These are phyloP conservation scores for Ispidina picta DNA, from an alignment of 2,797 vertebrate species.

Conservation along the genomic window DNA sequence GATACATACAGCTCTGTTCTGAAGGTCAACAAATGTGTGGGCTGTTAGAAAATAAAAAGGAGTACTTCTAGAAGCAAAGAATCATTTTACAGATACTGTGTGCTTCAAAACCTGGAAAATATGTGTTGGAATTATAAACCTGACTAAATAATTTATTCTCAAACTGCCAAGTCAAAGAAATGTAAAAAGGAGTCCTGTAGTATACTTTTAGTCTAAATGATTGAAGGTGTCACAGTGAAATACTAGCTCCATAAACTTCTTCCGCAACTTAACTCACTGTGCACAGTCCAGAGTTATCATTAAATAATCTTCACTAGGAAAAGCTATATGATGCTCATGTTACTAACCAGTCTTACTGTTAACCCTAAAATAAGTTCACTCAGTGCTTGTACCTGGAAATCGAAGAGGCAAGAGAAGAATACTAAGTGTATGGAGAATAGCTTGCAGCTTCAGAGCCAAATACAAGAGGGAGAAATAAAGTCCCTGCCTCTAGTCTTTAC, in stretches of 20 bases:
- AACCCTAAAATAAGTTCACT: background rate
- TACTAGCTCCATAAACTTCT: background rate
- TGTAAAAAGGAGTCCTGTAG: background rate
- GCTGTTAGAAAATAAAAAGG: background rate
- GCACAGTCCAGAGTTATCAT: background rate
- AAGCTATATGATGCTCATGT: background rate
- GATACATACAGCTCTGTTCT: background rate
- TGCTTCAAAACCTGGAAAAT: background rate
- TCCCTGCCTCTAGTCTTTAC: background rate
- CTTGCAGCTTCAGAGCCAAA: background rate
- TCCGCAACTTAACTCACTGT: background rate
- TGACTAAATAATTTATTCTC: background rate
- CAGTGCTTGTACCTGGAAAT: background rate
- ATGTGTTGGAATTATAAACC: background rate
- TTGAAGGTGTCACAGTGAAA: background rate
- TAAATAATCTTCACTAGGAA: background rate
- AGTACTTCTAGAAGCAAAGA: background rate
- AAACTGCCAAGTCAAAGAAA: background rate
- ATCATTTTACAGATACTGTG: background rate
- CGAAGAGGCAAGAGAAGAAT: background rate
- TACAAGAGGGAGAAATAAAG: background rate
- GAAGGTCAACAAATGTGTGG: background rate
- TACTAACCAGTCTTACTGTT: background rate
- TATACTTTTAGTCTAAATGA: background rate
- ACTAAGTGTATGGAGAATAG: background rate